Evolutionary conservation across 1,140 invertebrate genomes (phyloP), one percentile per base, ranked within the genome.

Genomic region (Dreissena polymorpha): DNA sequence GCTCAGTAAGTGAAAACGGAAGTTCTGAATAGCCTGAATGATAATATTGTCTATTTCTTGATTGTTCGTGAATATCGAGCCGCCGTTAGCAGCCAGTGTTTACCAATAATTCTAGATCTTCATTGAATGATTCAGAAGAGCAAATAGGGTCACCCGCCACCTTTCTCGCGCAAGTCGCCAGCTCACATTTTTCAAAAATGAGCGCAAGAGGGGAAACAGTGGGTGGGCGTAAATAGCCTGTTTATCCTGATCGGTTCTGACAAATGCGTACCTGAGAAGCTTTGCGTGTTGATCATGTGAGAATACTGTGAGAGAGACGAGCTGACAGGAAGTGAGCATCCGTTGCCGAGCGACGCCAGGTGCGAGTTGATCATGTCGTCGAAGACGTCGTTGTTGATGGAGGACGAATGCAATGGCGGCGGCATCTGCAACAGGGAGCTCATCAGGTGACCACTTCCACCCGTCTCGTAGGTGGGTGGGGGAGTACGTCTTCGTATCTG

Each of bases 181-280:
- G 94, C 94, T 99, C 98, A 93, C 98, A 99, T 94, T 99, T 99
- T 95, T 99, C 98, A 93, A 99, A 99, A 93, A 99, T 98, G 90
- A 99, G 95, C 86, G 97, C 97, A 93, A 99, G 95, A 88, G 95
- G 88, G 98, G 98, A 94, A 99, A 99, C 89, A 99, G 94, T 89
- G 98, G 98, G 94, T 99, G 98, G 93, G 98, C 51, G 39, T 84
- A 84, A 53, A 82, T 51, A 1, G 70, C 39, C 57, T 82, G 70
- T 49, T 72, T 82, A 57, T 73, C 79, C 55, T 60, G 53, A 60
- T 39, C 51, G 25, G 79, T 39, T 82, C 71, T 25, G 60, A 63
- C 65, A 82, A 74, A 57, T 29, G 29, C 79, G 72, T 82, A 82
- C 79, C 79, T 82, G 79, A 82, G 27, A 82, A 63, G 29, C 69